Base-by-base conservation (phyloP, 2,113 vertebrate genomes). In the Cervus canadensis region DNA sequence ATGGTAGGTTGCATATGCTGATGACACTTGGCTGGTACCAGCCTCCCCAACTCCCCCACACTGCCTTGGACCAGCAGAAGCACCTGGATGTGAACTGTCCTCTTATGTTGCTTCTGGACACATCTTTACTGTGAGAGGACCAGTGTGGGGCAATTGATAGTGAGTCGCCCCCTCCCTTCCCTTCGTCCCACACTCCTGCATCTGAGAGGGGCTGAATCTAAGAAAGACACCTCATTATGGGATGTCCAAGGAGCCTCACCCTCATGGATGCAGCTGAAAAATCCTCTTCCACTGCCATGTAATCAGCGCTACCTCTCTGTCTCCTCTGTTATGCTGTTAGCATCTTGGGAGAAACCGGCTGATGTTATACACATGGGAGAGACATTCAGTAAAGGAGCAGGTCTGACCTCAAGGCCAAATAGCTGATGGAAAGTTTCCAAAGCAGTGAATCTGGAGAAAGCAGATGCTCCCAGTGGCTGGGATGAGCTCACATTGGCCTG, bases 1-100 rank as follows among this genome's bases (percentile, higher is more conserved):
- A 0, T 4, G 26, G n/a, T 28, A 21, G 19, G 3, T 9, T 15
- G 10, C 2, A 1, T 2, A 1, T 3, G 4, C 5, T 21, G 21
- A 3, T 15, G 56, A 15, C 25, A 4, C 4, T 17, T 17, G 1
- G 33, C 28, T 30, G 62, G 16, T 43, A 8, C 13, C 45, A 2
- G 3, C 7, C 19, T 36, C 15, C 54, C 59, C 11, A 15, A 14
- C 21, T 3, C 5, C 21, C 2, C 23, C 0, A 0, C 10, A 6
- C 26, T 11, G 26, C 33, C 30, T 7, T 48, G 30, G 67, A 21
- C 52, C 26, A 0, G 14, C 16, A n/a, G 36, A n/a, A 26, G 23
- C 16, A 10, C 36, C 26, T 4, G 40, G 48, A 15, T 19, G 2
- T 1, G n/a, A 6, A 23, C 17, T 0, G 6, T 4, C 48, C 43